Percentiles rank a stretch among this genome's conserved stretches.
phyloP scores from a whole-genome alignment of 2,888 invertebrate genomes.

The Cheilosia vernalis region DNA sequence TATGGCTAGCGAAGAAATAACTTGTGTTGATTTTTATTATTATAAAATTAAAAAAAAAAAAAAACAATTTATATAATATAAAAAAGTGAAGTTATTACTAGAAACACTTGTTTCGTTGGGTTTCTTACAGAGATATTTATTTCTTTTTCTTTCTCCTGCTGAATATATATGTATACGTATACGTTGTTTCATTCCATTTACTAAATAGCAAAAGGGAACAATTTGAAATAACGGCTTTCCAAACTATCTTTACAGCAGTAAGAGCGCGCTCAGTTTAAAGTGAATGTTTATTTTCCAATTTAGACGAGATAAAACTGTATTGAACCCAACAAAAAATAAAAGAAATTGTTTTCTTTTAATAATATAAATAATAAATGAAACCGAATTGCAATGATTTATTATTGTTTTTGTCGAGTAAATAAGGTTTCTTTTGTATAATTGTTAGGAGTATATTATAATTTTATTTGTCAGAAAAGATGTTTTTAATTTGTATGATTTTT shows the following conservation, averaged over 20 bases:
- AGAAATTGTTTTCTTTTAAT: constrained; percentile 53
- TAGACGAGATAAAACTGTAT: constrained; percentile 51
- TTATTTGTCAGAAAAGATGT: constrained; percentile 25
- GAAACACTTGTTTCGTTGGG: constrained; percentile 60
- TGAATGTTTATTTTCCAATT: constrained; percentile 32
- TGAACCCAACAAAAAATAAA: constrained; percentile 60
- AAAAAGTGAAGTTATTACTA: constrained; percentile 69
- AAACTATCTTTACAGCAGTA: constrained; percentile 11
- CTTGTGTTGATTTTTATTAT: constrained; percentile 72
- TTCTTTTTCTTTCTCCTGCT: background rate
- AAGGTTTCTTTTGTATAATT: constrained; percentile 36
- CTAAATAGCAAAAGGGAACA: background rate
- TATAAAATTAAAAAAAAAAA: constrained; percentile 57
- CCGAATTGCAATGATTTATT: constrained; percentile 49
- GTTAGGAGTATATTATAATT: constrained; percentile 34
- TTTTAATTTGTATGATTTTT: constrained; percentile 27
- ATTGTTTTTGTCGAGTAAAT: constrained; percentile 15
- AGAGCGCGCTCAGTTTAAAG: constrained; percentile 23
- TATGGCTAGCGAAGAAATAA: constrained; percentile 81
- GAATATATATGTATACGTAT: background rate
- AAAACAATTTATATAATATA: constrained; percentile 58
- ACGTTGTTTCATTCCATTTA: background rate
- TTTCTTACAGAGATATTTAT: constrained; percentile 35
- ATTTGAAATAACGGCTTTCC: background rate
- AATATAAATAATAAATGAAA: constrained; percentile 45